A percentile compares a stretch with the other conserved stretches of the same genome.
Conservation (phyloP, 1,140 invertebrate genomes). For the Drosophila erecta region DNA sequence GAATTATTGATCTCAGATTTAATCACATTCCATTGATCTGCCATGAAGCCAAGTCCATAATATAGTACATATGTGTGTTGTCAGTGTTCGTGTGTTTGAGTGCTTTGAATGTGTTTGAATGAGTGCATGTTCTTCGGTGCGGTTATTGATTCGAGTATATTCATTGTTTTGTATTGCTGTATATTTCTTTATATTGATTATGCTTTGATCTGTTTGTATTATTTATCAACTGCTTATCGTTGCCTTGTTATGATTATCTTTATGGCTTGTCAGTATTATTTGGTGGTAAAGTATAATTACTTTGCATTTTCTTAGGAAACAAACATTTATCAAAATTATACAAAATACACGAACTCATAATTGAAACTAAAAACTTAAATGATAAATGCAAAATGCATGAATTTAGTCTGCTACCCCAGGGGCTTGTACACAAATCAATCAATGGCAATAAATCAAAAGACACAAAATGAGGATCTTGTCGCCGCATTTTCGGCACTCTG, state of each 20-base stretch:
- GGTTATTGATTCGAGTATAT: conserved; percentile 56
- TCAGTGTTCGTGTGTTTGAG: conserved; percentile 29
- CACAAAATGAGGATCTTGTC: conserved; percentile 31
- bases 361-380: conserved; percentile 47
- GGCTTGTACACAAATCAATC: conserved; percentile 52
- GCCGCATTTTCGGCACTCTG: conserved; percentile 10
- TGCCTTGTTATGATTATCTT: conserved; percentile 67
- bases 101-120: conserved; percentile 37
- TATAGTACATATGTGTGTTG: conserved; percentile 27
- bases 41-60: conserved; percentile 27
- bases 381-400: conserved; percentile 66
- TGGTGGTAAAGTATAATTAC: conserved; percentile 69
- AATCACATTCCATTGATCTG: conserved; percentile 18
- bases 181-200: conserved; percentile 71
- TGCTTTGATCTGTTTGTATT: conserved; percentile 66
- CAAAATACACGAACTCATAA: conserved; percentile 57
- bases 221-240: conserved; percentile 70
- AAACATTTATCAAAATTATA: conserved; percentile 63
- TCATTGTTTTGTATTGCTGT: conserved; percentile 53
- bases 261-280: conserved; percentile 74
- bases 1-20: conserved; percentile 11
- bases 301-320: conserved; percentile 63
- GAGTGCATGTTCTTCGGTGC: conserved; percentile 45
- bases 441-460: conserved; percentile 39
- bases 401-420: conserved; percentile 84